Percentiles rank a stretch among this genome's conserved stretches.
Conservation (phyloP, 2,888 invertebrate genomes). For the Phoronis australis region DNA sequence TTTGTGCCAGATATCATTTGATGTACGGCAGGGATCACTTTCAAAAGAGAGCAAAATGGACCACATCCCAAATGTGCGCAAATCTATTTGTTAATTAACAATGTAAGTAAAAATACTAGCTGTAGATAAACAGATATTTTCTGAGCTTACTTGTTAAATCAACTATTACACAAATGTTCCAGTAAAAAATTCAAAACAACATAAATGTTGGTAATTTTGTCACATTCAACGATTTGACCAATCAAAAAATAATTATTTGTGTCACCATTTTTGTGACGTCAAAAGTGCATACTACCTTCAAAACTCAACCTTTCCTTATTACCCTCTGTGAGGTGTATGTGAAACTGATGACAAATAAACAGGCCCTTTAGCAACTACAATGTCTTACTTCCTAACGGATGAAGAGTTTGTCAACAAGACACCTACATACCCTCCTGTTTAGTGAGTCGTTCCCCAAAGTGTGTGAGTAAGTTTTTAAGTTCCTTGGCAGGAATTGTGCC, state of each 20-base stretch:
- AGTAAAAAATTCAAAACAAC: too few species aligned
- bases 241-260: too few species aligned
- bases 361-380: background rate
- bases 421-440: conserved; percentile 59
- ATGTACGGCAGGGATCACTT: background rate
- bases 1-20: background rate
- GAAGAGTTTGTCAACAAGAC: background rate
- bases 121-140: background rate
- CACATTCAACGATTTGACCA: too few species aligned
- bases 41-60: background rate
- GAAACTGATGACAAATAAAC: too few species aligned
- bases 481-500: conserved; percentile 73
- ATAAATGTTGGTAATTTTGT: too few species aligned
- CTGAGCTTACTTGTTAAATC: too few species aligned
- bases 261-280: too few species aligned
- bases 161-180: too few species aligned
- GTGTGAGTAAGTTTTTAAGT: conserved; percentile 76
- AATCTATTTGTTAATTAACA: background rate
- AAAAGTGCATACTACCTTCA: too few species aligned
- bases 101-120: background rate
- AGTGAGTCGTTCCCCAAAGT: conserved; percentile 84
- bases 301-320: too few species aligned
- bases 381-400: background rate
- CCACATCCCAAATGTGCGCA: background rate
- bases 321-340: too few species aligned